These are phyloP conservation scores for Brotula barbata DNA, from an alignment of 2,797 vertebrate genomes.

Conservation along the genomic window DNA sequence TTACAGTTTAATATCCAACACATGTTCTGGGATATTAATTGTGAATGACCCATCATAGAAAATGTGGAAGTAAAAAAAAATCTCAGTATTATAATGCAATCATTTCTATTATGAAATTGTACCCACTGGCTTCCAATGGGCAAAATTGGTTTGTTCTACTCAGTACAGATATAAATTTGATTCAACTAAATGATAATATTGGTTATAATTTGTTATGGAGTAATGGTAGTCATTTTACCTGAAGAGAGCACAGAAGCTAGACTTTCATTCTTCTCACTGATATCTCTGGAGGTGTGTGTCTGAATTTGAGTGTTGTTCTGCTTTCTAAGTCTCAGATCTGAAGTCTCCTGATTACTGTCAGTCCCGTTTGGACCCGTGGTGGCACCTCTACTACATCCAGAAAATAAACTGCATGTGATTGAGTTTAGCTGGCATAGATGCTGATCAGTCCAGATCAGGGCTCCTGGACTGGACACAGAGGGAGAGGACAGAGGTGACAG, in stretches of 20 bases:
- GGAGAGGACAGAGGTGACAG: constrained; percentile 71
- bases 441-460: constrained; percentile 34
- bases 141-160: too few species aligned
- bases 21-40: too few species aligned
- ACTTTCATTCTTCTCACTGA: constrained; percentile 11
- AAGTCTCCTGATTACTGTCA: constrained; percentile 2
- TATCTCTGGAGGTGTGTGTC: neutral
- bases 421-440: neutral
- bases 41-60: too few species aligned
- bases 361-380: neutral
- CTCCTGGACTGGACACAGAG: constrained; percentile 63
- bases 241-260: constrained; percentile 40
- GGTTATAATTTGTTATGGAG: too few species aligned
- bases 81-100: too few species aligned
- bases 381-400: neutral
- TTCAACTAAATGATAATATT: too few species aligned
- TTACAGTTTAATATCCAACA: too few species aligned
- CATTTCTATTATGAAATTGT: too few species aligned
- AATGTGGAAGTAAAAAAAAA: too few species aligned
- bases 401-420: neutral
- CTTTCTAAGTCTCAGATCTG: constrained; percentile 8
- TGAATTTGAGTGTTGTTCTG: constrained; percentile 11
- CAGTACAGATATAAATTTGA: too few species aligned
- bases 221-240: constrained; percentile 54
- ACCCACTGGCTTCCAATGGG: too few species aligned